Percentiles rank a stretch among this genome's conserved stretches.
Evolutionary conservation across 2,113 vertebrate genomes (phyloP).

Genomic region (Macaca nemestrina): DNA sequence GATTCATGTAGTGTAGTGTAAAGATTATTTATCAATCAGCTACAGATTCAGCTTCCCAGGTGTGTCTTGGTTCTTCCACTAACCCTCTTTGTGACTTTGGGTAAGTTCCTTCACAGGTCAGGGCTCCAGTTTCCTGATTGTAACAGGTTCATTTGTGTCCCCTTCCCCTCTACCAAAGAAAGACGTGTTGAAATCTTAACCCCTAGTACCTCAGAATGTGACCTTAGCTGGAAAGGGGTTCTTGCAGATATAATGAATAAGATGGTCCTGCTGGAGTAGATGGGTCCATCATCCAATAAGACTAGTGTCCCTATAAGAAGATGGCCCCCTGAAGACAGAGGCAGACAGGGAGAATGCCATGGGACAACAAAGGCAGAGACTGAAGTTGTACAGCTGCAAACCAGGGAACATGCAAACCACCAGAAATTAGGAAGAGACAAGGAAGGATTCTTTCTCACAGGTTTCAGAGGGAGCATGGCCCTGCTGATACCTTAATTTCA

Average conservation of each 20-base stretch:
- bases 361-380: neutral
- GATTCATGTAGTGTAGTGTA: neutral
- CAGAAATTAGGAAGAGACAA: neutral
- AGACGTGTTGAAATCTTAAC: neutral
- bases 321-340: neutral
- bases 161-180: neutral
- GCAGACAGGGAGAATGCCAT: neutral
- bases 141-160: neutral
- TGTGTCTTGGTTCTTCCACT: neutral
- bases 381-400: neutral
- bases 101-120: neutral
- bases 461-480: neutral
- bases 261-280: neutral
- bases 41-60: neutral
- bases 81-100: neutral
- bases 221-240: neutral
- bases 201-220: neutral
- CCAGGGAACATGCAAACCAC: neutral
- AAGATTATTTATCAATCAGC: neutral
- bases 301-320: neutral
- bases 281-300: neutral
- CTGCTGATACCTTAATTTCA: neutral
- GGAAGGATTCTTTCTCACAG: neutral
- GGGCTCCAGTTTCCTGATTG: neutral
- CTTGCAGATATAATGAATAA: neutral